These are phyloP conservation scores for Chouioia cunea DNA, from an alignment of 2,888 invertebrate species.

Conservation along the genomic window DNA sequence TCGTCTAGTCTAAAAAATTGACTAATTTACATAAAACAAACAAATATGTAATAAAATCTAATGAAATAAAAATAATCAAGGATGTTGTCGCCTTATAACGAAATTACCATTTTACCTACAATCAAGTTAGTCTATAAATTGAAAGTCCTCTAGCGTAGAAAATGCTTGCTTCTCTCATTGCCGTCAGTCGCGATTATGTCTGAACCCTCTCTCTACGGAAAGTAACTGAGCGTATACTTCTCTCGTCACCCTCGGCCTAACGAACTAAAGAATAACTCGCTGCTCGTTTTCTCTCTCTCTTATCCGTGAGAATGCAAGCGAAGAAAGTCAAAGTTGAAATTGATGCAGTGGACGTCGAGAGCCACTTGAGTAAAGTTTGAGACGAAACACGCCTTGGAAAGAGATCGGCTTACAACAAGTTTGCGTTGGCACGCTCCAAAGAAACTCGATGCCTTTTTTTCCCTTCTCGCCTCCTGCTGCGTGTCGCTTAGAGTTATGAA, in stretches of 20 bases:
- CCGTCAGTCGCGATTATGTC: no score
- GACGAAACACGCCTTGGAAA: slow-evolving; percentile 11
- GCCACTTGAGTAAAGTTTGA: slow-evolving; percentile 29
- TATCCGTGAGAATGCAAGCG: slow-evolving; percentile 61
- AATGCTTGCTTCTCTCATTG: not conserved
- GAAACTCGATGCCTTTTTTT: slow-evolving; percentile 3
- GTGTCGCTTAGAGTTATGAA: no score
- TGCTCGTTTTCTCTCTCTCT: slow-evolving; percentile 2
- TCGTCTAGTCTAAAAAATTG: no score
- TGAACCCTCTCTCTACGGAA: not conserved
- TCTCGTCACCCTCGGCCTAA: slow-evolving; percentile 32
- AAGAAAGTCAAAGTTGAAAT: slow-evolving; percentile 61
- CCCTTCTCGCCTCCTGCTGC: no score
- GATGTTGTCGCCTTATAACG: no score
- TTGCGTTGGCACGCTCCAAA: not conserved
- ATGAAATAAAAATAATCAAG: no score
- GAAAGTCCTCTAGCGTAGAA: slow-evolving; percentile 6
- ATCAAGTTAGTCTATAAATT: slow-evolving; percentile 16
- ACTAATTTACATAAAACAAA: not conserved
- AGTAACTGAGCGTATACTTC: not conserved
- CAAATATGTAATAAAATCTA: not conserved
- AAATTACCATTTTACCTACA: no score
- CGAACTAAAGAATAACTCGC: slow-evolving; percentile 43
- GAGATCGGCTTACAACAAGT: slow-evolving; percentile 22
- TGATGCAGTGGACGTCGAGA: slow-evolving; percentile 61